Percentiles rank a stretch among this genome's conserved stretches.
These are phyloP conservation scores for Chesias legatella DNA, from an alignment of 2,888 invertebrate genomes.

Conservation along the genomic window DNA sequence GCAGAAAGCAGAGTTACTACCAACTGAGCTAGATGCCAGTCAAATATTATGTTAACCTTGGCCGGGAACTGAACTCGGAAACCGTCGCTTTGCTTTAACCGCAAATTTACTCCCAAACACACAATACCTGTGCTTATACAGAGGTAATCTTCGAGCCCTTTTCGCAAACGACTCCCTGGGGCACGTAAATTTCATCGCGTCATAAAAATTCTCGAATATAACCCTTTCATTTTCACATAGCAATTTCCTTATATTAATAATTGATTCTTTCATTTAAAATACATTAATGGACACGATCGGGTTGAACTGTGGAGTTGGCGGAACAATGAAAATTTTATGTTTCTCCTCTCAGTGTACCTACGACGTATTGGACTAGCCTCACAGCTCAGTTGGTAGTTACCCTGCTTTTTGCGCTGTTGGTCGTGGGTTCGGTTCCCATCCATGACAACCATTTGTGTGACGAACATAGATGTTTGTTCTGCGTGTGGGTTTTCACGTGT, in stretches of 20 bases:
- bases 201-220: constrained; percentile 47
- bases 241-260: constrained; percentile 50
- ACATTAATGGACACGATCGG: constrained; percentile 58
- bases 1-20: too few relatives aligned
- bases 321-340: constrained; percentile 53
- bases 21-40: too few relatives aligned
- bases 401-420: too few relatives aligned
- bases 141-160: constrained; percentile 6
- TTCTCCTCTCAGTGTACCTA: constrained; percentile 24
- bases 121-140: too few relatives aligned
- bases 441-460: too few relatives aligned
- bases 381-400: constrained; percentile 11
- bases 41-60: too few relatives aligned
- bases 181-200: constrained; percentile 38
- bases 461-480: too few relatives aligned
- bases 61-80: too few relatives aligned
- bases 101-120: too few relatives aligned
- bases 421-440: too few relatives aligned
- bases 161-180: constrained; percentile 22
- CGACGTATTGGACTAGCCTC: constrained; percentile 8
- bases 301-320: constrained; percentile 27
- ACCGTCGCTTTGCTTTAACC: too few relatives aligned
- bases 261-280: constrained; percentile 66
- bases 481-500: too few relatives aligned
- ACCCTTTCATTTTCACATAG: constrained; percentile 50